Conservation (phyloP, 2,888 invertebrate genomes). For the Coleophora flavipennella region DNA sequence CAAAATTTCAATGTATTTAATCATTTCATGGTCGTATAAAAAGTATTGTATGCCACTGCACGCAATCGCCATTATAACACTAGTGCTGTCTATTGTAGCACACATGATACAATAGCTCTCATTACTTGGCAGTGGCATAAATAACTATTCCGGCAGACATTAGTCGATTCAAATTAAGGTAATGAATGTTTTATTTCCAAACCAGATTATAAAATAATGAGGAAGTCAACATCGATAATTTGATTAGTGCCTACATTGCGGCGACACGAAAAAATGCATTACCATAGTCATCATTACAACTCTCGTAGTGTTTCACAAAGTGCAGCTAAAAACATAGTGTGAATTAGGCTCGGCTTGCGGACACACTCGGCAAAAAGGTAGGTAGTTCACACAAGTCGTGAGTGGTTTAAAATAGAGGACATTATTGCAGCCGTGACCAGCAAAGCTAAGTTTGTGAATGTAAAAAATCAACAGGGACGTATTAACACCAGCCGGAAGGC, state of each 20-base stretch:
- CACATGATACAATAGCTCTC: no score
- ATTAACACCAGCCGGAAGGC: slow-evolving; percentile 60
- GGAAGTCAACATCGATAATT: slow-evolving; percentile 61
- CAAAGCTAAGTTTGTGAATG: slow-evolving; percentile 35
- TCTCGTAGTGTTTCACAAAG: slow-evolving; percentile 62
- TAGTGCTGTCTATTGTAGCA: no score
- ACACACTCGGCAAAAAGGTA: slow-evolving; percentile 11
- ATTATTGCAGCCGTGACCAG: slow-evolving; percentile 33
- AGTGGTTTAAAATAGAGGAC: slow-evolving; percentile 30
- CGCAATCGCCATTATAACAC: no score
- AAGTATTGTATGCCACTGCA: no score
- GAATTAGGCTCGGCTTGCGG: slow-evolving; percentile 52
- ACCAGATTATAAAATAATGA: slow-evolving; percentile 54
- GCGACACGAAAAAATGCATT: slow-evolving; percentile 60
- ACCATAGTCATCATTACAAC: slow-evolving; percentile 60
- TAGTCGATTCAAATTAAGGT: no score
- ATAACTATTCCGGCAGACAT: no score
- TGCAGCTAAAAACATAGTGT: slow-evolving; percentile 66
- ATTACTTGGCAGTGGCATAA: no score
- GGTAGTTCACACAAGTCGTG: slow-evolving; percentile 21
- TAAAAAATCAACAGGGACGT: slow-evolving; percentile 60
- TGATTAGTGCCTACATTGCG: slow-evolving; percentile 52
- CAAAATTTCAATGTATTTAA: no score
- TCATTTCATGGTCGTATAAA: no score
- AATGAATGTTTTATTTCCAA: slow-evolving; percentile 14